Evolutionary conservation across 2,888 invertebrate genomes (phyloP).

Genomic region (Horisme vitalbata): DNA sequence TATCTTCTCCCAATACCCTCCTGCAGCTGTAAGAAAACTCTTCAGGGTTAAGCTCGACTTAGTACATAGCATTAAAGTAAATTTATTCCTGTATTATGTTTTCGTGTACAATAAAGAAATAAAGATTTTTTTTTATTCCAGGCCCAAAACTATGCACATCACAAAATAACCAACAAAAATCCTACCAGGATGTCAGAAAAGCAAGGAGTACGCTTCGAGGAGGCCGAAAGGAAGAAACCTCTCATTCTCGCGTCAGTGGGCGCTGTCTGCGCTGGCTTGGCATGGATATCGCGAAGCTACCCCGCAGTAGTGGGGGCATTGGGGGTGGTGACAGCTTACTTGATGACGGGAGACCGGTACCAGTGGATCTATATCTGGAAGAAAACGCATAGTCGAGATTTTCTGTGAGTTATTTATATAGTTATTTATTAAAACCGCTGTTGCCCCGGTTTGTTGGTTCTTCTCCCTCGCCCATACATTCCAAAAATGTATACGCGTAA

Average conservation of each 20-base stretch:
- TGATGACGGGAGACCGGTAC: conserved; percentile 72
- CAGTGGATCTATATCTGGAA: conserved; percentile 77
- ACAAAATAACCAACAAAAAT: conserved; percentile 46
- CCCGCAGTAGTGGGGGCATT: conserved; percentile 48
- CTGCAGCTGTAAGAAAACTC: too few species aligned
- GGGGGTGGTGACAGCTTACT: conserved; percentile 52
- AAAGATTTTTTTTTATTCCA: conserved; percentile 5
- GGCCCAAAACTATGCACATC: conserved; percentile 38
- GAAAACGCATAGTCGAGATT: conserved; percentile 67
- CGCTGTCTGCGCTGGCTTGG: conserved; percentile 42
- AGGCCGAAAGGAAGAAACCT: conserved; percentile 61
- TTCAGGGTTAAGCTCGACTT: too few species aligned
- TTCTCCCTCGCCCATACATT: too few species aligned
- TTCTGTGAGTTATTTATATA: conserved; percentile 59
- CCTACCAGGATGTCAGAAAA: conserved; percentile 72
- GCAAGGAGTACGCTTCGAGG: conserved; percentile 67
- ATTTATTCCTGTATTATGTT: too few species aligned
- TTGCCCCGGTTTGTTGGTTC: too few species aligned
- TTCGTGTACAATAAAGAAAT: too few species aligned
- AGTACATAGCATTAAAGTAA: too few species aligned
- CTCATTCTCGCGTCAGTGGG: conserved; percentile 55
- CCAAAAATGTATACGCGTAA: too few species aligned
- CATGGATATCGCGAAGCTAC: conserved; percentile 53
- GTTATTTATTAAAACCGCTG: too few species aligned
- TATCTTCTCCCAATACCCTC: too few species aligned